phyloP scores from a whole-genome alignment of 1,140 invertebrate species.

The Lordiphosa collinella region DNA sequence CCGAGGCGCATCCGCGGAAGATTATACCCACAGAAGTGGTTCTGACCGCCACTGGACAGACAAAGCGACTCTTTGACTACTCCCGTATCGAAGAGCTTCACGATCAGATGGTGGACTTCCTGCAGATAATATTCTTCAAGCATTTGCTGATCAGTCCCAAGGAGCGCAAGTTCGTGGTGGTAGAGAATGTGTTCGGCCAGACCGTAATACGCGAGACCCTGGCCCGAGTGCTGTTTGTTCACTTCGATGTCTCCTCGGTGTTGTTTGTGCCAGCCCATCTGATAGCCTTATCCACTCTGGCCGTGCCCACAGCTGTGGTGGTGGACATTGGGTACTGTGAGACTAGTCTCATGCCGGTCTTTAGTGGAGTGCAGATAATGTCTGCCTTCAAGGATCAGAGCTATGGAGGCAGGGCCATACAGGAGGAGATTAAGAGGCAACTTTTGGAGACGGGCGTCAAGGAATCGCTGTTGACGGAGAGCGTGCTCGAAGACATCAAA shows the following conservation, averaged over 20 bases:
- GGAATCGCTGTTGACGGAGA: slow-evolving; percentile 80
- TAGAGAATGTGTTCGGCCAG: slow-evolving; percentile 93
- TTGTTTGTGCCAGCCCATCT: slow-evolving; percentile 90
- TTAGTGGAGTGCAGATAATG: slow-evolving; percentile 90
- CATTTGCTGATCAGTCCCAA: slow-evolving; percentile 95
- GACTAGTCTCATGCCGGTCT: slow-evolving; percentile 90
- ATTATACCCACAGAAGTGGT: slow-evolving; percentile 91
- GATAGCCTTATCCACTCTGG: slow-evolving; percentile 88
- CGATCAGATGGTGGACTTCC: slow-evolving; percentile 92
- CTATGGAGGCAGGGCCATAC: slow-evolving; percentile 85
- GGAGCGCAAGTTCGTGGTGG: slow-evolving; percentile 92
- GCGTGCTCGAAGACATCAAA: slow-evolving; percentile 86
- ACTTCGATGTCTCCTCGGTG: slow-evolving; percentile 91
- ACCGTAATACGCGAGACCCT: slow-evolving; percentile 91
- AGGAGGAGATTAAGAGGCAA: slow-evolving; percentile 81
- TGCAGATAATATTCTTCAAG: slow-evolving; percentile 93
- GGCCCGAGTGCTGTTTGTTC: slow-evolving; percentile 93
- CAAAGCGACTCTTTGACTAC: slow-evolving; percentile 87
- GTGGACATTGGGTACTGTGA: slow-evolving; percentile 93
- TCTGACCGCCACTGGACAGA: slow-evolving; percentile 83
- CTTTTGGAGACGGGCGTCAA: slow-evolving; percentile 79
- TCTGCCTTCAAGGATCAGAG: slow-evolving; percentile 89
- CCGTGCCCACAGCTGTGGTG: slow-evolving; percentile 88
- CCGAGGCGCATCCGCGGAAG: slow-evolving; percentile 91
- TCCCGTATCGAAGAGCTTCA: slow-evolving; percentile 88